Evolutionary conservation across 2,888 invertebrate species (phyloP).

Genomic region (Hetaerina titia): DNA sequence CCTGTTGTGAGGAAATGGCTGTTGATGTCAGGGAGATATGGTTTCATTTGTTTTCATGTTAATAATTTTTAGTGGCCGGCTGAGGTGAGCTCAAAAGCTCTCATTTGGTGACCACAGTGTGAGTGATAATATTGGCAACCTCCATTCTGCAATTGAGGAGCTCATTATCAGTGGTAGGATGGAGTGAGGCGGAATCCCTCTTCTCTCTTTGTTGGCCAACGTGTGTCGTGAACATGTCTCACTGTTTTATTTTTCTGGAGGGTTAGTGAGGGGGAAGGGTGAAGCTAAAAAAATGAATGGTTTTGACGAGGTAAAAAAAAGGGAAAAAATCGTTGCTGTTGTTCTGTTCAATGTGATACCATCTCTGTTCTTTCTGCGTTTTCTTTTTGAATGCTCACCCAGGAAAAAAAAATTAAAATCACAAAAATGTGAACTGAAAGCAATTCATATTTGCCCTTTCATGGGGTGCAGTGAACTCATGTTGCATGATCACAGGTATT

Average conservation of each 20-base stretch:
- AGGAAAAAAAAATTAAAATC: not conserved
- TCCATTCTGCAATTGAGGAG: not conserved
- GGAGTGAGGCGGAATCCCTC: not conserved
- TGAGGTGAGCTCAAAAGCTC: not conserved
- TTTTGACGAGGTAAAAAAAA: not conserved
- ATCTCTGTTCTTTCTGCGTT: constrained; percentile 26
- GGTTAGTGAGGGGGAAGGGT: not conserved
- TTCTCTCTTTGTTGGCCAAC: not conserved
- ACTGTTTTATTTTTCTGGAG: not conserved
- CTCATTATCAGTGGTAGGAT: not conserved
- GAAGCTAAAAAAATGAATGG: not conserved
- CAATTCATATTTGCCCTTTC: not conserved
- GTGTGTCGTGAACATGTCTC: not conserved
- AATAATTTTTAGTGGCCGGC: constrained; percentile 45
- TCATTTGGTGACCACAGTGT: not conserved
- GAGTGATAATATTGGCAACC: constrained; percentile 34
- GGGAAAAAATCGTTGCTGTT: not conserved
- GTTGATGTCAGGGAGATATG: constrained; percentile 55
- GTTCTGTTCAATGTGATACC: not conserved
- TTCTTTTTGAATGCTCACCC: constrained; percentile 34
- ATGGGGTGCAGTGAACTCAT: not conserved
- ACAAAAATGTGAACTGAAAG: constrained; percentile 22
- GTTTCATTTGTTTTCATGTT: constrained; percentile 53
- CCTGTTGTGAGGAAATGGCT: constrained; percentile 63
- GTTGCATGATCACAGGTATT: not conserved